Percentiles rank a stretch among this genome's conserved stretches.
phyloP scores from a whole-genome alignment of 2,113 vertebrate species.

The Sakesphorus luctuosus region DNA sequence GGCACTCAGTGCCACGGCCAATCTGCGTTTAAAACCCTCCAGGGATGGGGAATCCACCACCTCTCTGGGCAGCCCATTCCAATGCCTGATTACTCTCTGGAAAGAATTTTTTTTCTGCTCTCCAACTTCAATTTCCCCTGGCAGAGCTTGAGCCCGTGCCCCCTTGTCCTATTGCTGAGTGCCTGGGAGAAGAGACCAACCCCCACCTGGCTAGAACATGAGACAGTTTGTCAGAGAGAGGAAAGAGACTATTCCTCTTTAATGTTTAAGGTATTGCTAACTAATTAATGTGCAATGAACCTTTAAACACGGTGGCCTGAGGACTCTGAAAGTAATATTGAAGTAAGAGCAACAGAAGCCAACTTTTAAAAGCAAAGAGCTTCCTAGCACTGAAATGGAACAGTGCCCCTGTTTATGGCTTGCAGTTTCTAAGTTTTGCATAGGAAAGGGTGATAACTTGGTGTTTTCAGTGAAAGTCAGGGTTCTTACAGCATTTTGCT shows the following conservation, averaged over 20 bases:
- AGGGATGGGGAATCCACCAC: too few species aligned
- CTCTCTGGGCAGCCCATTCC: too few species aligned
- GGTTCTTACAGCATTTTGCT: not conserved
- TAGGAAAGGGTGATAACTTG: not conserved
- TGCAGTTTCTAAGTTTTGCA: not conserved
- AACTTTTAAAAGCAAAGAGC: not conserved
- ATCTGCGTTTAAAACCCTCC: too few species aligned
- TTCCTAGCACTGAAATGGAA: not conserved
- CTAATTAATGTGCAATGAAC: not conserved
- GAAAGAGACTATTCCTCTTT: not conserved
- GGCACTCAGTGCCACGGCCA: too few species aligned
- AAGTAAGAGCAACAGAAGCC: not conserved
- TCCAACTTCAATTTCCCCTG: too few species aligned
- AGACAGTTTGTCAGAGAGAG: not conserved
- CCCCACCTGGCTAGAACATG: too few species aligned
- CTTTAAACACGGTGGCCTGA: not conserved
- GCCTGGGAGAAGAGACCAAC: too few species aligned
- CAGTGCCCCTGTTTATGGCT: not conserved
- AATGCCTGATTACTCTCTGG: too few species aligned
- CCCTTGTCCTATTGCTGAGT: too few species aligned
- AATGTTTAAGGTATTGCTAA: not conserved
- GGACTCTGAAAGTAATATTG: not conserved
- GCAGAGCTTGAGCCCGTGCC: too few species aligned
- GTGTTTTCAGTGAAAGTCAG: not conserved
- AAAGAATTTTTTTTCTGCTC: too few species aligned